Base-by-base conservation (phyloP, 2,113 vertebrate species). In the Engystomops pustulosus region DNA sequence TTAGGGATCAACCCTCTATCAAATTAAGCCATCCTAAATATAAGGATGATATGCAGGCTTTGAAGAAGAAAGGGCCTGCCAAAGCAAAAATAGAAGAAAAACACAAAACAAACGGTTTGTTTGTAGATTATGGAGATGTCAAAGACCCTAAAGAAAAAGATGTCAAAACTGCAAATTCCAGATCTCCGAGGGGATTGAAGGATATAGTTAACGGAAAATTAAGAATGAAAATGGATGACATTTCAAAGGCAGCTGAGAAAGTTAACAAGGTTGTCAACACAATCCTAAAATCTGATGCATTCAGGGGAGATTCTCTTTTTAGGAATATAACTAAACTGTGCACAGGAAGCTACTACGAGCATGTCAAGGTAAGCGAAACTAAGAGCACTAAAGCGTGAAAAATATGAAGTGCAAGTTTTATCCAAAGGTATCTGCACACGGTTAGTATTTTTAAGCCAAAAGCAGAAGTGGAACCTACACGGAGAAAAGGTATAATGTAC, bases 281-380 rank as follows among this genome's bases (percentile, higher is more conserved):
- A 8, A 25, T 17, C 8, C 23, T 78, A 7, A 60, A 25, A 12
- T 14, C 10, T 38, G 15, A 44, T 5, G 1, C 25, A 32, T 41
- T 25, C 12, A 0, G 12, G 2, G 7, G 15, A 18, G 51, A 60
- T 17, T 36, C 75, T 38, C 10, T 60, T 9, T 78, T 78, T 9
- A 4, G 41, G 6, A 4, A 2, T 8, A 78, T 60, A 55, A 0
- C 7, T 3, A 20, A 0, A 14, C 68, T 87, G 2, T 4, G 49
- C 15, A 23, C 90, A 0, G 93, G 93, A n/a, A 94, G 93, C 86
- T 94, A 94, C 90, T 94, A 94, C 12, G 93, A 94, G 75, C 34
- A 9, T 12, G 36, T 70, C 7, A 70, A 70, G 68, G 68, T 70
- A 70, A 70, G 18, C n/a, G 3, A 23, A 44, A 10, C n/a, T n/a